phyloP scores from a whole-genome alignment of 2,113 vertebrate genomes.

The Gasterosteus nipponicus region DNA sequence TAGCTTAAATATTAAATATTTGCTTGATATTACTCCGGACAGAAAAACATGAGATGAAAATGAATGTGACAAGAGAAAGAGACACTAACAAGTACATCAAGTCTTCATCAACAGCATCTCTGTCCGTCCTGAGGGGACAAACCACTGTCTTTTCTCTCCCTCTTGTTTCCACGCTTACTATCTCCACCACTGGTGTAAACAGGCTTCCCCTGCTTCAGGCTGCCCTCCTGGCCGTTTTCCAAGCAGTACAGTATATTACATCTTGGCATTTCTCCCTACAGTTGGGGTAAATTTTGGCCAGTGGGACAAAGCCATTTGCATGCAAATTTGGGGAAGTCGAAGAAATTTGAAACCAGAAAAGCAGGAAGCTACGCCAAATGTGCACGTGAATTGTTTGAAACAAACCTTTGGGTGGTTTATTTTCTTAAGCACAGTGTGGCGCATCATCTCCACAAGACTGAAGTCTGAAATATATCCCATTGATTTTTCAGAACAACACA shows the following conservation, averaged over 20 bases:
- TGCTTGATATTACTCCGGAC: not conserved
- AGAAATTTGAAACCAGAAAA: not conserved
- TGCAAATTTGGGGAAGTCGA: not conserved
- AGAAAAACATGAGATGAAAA: not conserved
- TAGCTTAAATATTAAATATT: not conserved
- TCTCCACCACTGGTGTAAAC: constrained; percentile 5
- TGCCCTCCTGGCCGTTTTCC: constrained; percentile 31
- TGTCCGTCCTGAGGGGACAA: not conserved
- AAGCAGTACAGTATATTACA: constrained; percentile 12
- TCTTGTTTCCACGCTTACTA: constrained; percentile 27
- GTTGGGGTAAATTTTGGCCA: constrained; percentile 10
- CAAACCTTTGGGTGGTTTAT: not conserved
- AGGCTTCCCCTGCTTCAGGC: constrained; percentile 28
- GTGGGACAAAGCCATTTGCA: not conserved
- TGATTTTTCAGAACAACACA: constrained; percentile 23
- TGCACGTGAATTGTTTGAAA: not conserved
- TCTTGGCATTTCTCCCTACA: constrained; percentile 8
- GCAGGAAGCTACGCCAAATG: not conserved
- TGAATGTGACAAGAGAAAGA: not conserved
- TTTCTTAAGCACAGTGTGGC: not conserved
- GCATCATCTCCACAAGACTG: not conserved
- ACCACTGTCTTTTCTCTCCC: constrained; percentile 3
- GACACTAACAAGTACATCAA: not conserved
- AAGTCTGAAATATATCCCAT: not conserved
- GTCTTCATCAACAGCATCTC: constrained; percentile 2